Base-by-base conservation (phyloP, 2,797 vertebrate species). In the Caiman crocodilus region DNA sequence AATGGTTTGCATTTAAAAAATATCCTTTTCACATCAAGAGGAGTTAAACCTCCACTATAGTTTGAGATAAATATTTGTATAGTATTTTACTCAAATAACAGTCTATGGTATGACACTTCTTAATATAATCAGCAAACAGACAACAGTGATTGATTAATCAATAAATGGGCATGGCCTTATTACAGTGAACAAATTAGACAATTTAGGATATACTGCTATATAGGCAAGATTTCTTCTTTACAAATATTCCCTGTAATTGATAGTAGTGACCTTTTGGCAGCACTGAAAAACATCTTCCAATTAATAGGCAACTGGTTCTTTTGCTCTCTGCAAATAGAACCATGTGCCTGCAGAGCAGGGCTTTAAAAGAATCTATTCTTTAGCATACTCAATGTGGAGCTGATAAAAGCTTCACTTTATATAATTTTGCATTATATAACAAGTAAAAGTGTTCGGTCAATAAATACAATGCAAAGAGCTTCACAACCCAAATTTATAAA, bases 151-250 rank as follows among this genome's bases (percentile, higher is more conserved):
- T 97, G 97, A 98, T 97, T 97, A 97, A 98, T 97, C 97, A 97
- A 97, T 98, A 98, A 97, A 89, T 95, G 94, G 93, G 95, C 85
- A 96, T 96, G 96, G 97, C 95, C 96, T 97, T 98, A 98, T 97
- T 97, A 97, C 90, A 96, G 92, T 85, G 96, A 97, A 97, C 97
- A 98, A 97, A 98, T 98, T 97, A 97, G 96, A 95, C 93, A 80
- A 79, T 12, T 63, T 88, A 61, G 81, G 90, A 97, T 96, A 96
- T 96, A 98, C 94, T 97, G 95, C 96, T 94, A 91, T 92, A 96
- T 95, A 95, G 96, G 96, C 96, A 98, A 96, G 96, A 97, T 96
- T 98, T 96, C 93, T 97, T 96, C 89, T 97, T 95, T 94, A 97
- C 64, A 93, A 96, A 97, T 97, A 96, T 89, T 94, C 90, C 89